Conservation (phyloP, 37 sponge, comb jelly and placozoan genomes). For the Ianthella basta region DNA sequence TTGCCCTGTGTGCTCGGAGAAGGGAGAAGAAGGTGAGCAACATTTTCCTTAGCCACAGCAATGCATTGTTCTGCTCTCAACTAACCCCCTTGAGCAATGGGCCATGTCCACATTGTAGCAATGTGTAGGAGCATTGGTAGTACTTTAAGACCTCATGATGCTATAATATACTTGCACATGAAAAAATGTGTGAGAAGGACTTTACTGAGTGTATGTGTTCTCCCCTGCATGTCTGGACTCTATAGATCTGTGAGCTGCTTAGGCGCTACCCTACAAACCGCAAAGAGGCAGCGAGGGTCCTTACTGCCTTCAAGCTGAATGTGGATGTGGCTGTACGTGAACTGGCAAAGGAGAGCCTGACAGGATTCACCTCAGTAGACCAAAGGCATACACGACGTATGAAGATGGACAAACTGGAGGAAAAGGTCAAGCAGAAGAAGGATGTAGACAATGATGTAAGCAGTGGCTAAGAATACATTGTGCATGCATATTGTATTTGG, state of each 20-base stretch:
- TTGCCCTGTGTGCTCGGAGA: not conserved
- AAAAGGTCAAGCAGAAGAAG: not conserved
- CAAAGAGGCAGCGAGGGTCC: conserved; percentile 47
- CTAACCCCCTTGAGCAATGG: too few relatives aligned
- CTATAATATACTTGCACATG: too few relatives aligned
- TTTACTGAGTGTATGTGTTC: too few relatives aligned
- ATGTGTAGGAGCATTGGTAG: too few relatives aligned
- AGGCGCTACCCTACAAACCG: conserved; percentile 2
- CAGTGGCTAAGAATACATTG: too few relatives aligned
- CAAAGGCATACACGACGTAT: not conserved
- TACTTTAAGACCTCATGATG: too few relatives aligned
- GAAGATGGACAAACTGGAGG: not conserved
- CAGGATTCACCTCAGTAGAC: conserved; percentile 49
- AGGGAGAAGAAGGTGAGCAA: conserved; percentile 64
- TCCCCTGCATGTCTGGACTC: not conserved
- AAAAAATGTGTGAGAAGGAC: too few relatives aligned
- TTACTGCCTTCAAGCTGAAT: conserved; percentile 51
- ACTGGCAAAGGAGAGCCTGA: conserved; percentile 50
- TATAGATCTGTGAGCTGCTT: conserved; percentile 8
- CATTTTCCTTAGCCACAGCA: too few relatives aligned
- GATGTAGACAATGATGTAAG: too few relatives aligned
- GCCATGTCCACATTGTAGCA: too few relatives aligned
- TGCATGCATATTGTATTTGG: too few relatives aligned
- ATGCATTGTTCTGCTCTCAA: too few relatives aligned
- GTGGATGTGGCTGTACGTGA: conserved; percentile 53